Conservation (phyloP, 2,113 vertebrate species). For the Pterocles burchelli region DNA sequence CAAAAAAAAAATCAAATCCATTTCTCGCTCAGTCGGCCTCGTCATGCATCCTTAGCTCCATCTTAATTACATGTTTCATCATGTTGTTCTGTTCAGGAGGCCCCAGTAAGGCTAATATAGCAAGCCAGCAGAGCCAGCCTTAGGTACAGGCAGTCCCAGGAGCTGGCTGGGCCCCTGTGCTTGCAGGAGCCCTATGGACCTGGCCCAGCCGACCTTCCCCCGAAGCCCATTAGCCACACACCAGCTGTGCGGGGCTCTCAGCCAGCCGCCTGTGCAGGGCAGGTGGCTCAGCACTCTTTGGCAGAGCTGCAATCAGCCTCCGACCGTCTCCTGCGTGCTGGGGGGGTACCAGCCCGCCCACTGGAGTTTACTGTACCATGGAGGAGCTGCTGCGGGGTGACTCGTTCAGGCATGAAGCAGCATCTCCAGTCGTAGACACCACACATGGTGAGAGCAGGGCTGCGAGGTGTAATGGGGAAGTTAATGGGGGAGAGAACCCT, state of each 20-base stretch:
- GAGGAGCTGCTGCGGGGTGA: background rate
- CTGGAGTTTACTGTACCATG: background rate
- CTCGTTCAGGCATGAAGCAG: background rate
- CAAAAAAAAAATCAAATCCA: slow-evolving; percentile 63
- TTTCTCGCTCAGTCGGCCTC: slow-evolving; percentile 64
- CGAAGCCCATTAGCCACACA: accelerated
- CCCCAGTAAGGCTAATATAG: slow-evolving; percentile 33
- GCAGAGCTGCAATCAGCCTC: background rate
- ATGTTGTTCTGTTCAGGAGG: slow-evolving; percentile 54
- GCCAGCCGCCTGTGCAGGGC: background rate
- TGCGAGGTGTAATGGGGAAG: accelerated
- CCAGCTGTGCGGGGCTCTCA: background rate
- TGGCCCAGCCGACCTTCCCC: background rate
- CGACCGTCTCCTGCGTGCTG: background rate
- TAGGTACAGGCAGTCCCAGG: background rate
- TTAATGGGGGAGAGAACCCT: background rate
- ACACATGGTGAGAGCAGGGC: background rate
- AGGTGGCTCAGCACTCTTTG: background rate
- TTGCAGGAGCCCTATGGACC: background rate
- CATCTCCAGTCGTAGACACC: accelerated
- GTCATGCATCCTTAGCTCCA: slow-evolving; percentile 69
- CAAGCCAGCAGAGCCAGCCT: slow-evolving; percentile 45
- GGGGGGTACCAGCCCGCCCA: accelerated
- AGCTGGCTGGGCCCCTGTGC: background rate
- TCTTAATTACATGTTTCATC: slow-evolving; percentile 72